Base-by-base conservation (phyloP, 2,888 invertebrate genomes). In the Orthosia gracilis region DNA sequence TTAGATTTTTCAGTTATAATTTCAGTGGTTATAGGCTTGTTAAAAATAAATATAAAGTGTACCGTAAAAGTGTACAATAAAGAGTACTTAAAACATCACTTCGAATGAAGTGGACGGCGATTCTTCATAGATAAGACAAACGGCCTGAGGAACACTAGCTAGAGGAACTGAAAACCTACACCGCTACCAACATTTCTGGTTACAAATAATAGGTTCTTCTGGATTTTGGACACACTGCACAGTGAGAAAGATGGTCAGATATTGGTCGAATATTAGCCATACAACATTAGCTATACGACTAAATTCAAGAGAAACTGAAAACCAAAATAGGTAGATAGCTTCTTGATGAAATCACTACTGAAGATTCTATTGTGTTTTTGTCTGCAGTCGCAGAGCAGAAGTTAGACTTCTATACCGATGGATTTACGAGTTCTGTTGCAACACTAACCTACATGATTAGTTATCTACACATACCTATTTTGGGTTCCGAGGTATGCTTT, bases 121-220 rank as follows among this genome's bases (percentile, higher is more conserved):
- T 58, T 52, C 52, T 12, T 63, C n/a, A 2, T 45, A 75, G 18
- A 65, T 59, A 64, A 63, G 7, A 40, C 17, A 3, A 26, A 15
- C 13, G 9, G 47, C n/a, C 40, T 62, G 55, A 62, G n/a, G n/a
- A 17, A 61, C 17, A n/a, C 31, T 11, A 40, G 50, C n/a, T 40
- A 50, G 15, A 21, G 26, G 18, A 74, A 73, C 57, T 64, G 57
- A 47, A 57, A 62, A 31, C 45, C 45, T 47, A 47, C 49, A n/a
- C 13, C 12, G 11, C 49, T 49, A 62, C 31, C 23, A 49, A 40
- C 13, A 45, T 49, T 73, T 73, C 47, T 55, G 9, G 9, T 59
- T n/a, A n/a, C n/a, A n/a, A n/a, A n/a, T 70, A 47, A 31, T 18
- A 21, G 21, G 7, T 72, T 40, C 13, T 40, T 11, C 40, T 55